Percentiles rank a stretch among this genome's conserved stretches.
Conservation (phyloP, 2,113 vertebrate genomes). For the Seriola aureovittata region DNA sequence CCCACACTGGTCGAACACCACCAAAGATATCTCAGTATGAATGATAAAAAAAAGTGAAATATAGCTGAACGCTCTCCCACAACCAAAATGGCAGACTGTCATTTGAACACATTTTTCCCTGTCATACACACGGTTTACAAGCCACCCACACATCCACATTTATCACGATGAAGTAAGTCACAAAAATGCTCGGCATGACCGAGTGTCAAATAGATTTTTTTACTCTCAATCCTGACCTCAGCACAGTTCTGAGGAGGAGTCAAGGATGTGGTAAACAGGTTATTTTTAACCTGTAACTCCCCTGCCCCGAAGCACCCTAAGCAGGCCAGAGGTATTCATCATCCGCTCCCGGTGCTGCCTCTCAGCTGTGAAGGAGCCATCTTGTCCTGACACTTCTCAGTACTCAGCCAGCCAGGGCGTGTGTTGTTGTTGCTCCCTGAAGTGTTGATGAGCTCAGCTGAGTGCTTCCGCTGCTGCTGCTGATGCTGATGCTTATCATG, state of each 20-base stretch:
- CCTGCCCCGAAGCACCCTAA: slow-evolving; percentile 32
- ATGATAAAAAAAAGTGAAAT: no score
- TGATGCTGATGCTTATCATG: slow-evolving; percentile 18
- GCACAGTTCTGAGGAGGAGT: slow-evolving; percentile 51
- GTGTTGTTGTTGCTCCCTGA: slow-evolving; percentile 13
- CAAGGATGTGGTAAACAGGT: slow-evolving; percentile 73
- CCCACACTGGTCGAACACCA: not conserved
- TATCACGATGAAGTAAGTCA: slow-evolving; percentile 4
- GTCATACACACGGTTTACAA: not conserved
- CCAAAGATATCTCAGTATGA: not conserved
- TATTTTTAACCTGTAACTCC: slow-evolving; percentile 71
- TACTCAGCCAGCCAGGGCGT: slow-evolving; percentile 5
- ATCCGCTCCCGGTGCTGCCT: not conserved
- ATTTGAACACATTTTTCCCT: not conserved
- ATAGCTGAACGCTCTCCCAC: no score
- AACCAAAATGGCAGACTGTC: not conserved
- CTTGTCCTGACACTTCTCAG: slow-evolving; percentile 38
- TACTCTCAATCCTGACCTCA: slow-evolving; percentile 54
- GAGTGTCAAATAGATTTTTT: slow-evolving; percentile 56
- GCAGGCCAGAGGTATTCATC: slow-evolving; percentile 47
- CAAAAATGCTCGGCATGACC: slow-evolving; percentile 20
- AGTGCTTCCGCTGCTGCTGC: slow-evolving; percentile 5
- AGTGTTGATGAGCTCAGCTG: not conserved
- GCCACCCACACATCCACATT: not conserved
- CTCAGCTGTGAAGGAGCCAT: slow-evolving; percentile 13